Conservation (phyloP, 2,797 vertebrate genomes). For the Poeciliopsis presidionis region DNA sequence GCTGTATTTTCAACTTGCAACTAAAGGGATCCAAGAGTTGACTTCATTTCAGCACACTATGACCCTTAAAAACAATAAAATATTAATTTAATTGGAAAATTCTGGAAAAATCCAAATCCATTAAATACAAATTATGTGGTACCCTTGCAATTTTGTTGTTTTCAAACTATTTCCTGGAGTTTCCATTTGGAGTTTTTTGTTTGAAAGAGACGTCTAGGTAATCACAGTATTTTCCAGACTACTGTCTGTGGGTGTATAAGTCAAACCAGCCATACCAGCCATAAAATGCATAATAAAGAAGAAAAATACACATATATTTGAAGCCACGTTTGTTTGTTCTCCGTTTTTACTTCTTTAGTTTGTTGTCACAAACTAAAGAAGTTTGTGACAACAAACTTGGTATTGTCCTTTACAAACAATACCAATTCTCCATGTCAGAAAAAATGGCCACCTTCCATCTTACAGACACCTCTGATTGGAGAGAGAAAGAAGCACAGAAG, state of each 20-base stretch:
- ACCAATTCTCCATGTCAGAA: constrained; percentile 40
- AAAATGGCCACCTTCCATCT: constrained; percentile 55
- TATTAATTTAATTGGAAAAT: background rate
- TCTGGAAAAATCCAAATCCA: background rate
- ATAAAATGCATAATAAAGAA: too few relatives aligned
- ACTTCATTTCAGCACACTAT: background rate
- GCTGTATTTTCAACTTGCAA: background rate
- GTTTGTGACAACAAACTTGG: too few relatives aligned
- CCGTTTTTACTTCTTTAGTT: background rate
- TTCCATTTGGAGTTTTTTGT: background rate
- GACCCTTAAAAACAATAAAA: background rate
- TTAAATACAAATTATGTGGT: background rate
- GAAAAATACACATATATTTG: too few relatives aligned
- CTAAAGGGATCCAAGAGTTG: background rate
- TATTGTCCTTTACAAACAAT: background rate
- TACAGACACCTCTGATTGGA: constrained; percentile 56
- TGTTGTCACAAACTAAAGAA: too few relatives aligned
- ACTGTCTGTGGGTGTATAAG: too few relatives aligned
- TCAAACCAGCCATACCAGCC: too few relatives aligned
- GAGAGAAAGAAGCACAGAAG: constrained; percentile 37
- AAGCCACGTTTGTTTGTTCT: background rate
- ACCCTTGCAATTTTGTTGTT: background rate
- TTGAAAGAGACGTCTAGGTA: background rate
- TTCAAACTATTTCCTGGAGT: background rate
- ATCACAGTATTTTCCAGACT: too few relatives aligned